Percentiles rank a stretch among this genome's conserved stretches.
Evolutionary conservation across 2,888 invertebrate genomes (phyloP).

Genomic region (Coremacera marginata): DNA sequence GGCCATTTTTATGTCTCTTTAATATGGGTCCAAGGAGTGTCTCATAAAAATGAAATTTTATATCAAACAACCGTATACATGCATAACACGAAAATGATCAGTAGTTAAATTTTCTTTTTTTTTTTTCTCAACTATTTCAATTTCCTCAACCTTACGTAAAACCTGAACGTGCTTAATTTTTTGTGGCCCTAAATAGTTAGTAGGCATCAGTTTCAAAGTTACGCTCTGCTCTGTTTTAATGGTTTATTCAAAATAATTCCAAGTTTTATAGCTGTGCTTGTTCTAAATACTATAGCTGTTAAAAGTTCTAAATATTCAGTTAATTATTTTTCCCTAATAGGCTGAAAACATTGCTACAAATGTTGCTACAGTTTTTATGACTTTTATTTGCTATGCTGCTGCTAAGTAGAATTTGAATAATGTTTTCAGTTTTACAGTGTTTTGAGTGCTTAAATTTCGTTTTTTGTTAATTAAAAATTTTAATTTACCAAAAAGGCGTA

Average conservation of each 20-base stretch:
- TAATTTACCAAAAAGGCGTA: conserved; percentile 16
- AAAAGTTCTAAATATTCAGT: neutral
- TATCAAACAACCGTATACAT: conserved; percentile 4
- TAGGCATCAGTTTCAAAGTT: too few relatives aligned
- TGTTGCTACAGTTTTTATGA: neutral
- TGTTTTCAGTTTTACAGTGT: neutral
- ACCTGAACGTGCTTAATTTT: neutral
- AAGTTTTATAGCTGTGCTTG: neutral
- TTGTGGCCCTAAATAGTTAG: neutral
- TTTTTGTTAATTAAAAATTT: neutral
- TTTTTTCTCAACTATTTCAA: neutral
- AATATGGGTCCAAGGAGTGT: conserved; percentile 6
- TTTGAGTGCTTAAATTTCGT: neutral
- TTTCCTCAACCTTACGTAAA: too few relatives aligned
- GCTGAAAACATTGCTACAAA: neutral
- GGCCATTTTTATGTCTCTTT: conserved; percentile 20
- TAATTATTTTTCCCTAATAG: neutral
- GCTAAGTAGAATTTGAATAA: neutral
- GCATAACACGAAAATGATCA: conserved; percentile 15
- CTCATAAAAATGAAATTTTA: conserved; percentile 12
- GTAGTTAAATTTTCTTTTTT: conserved; percentile 14
- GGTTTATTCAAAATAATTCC: neutral
- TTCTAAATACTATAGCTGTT: too few relatives aligned
- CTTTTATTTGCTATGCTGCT: neutral
- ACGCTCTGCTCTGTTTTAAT: neutral